These are phyloP conservation scores for Recurvirostra avosetta DNA, from an alignment of 2,113 vertebrate genomes.

Conservation along the genomic window DNA sequence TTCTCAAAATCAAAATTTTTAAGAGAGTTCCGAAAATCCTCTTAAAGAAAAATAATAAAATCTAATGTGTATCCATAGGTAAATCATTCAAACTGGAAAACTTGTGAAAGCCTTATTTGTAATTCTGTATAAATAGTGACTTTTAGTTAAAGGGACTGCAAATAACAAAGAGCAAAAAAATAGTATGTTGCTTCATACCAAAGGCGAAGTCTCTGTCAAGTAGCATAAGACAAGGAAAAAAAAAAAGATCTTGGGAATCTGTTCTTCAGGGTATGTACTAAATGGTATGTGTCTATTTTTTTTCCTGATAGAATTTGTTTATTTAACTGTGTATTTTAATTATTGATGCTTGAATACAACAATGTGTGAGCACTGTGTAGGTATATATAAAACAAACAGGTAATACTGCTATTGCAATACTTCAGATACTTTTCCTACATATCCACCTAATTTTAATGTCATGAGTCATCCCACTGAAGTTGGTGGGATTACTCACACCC, in stretches of 20 bases:
- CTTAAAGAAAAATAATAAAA: background rate
- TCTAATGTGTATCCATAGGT: background rate
- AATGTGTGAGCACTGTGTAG: background rate
- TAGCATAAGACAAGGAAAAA: background rate
- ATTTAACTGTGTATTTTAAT: background rate
- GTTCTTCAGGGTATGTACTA: background rate
- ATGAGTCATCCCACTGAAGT: background rate
- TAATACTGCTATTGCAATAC: background rate
- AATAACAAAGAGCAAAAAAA: background rate
- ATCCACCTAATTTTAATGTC: background rate
- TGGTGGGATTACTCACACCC: background rate
- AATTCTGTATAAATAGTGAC: background rate
- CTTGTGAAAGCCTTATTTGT: background rate
- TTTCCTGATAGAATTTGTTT: background rate
- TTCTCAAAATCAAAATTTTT: background rate
- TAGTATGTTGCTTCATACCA: background rate
- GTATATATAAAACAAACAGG: background rate
- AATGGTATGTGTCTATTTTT: background rate
- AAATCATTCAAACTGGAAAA: background rate
- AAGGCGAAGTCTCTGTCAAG: background rate
- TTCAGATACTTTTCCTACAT: background rate
- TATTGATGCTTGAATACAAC: background rate
- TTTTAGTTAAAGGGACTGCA: background rate
- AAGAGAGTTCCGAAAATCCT: background rate
- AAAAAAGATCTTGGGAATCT: background rate